Base-by-base conservation (phyloP, 2,888 invertebrate genomes). In the Drosophila rubida region DNA sequence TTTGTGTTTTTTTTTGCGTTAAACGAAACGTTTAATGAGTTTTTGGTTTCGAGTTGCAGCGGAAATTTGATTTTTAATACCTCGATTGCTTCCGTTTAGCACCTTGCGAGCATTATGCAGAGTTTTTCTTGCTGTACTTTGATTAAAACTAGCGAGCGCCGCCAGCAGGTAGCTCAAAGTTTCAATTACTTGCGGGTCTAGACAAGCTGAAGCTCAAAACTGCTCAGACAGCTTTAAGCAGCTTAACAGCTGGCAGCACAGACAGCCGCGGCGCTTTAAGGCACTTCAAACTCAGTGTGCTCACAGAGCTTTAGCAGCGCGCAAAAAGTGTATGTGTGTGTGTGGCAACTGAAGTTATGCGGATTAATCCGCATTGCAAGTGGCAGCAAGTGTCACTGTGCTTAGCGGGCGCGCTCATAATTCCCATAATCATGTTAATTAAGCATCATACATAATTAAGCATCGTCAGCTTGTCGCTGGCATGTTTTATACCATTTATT, bases 61-160 rank as follows among this genome's bases (percentile, higher is more conserved):
- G 80, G 71, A 76, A 64, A 65, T 76, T 67, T 25, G 39, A 68
- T 63, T 75, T 59, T 76, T 42, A 35, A 61, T 58, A 72, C 73
- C 60, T 67, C 61, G 79, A 76, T 77, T 57, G 55, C 68, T 77
- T 75, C 67, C 80, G 80, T 69, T 79, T 75, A 62, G 9, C 8
- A 13, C 0, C 16, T 39, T 14, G 19, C 13, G n/a, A 9, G 16
- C 14, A 9, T 39, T 19, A 27, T 9, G 35, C 23, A 22, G 23
- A 22, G n/a, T 48, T 41, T 48, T 41, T 48, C 16, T 27, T 30
- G 16, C 37, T 37, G 35, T 3, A 2, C 14, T 7, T n/a, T 13
- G n/a, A 13, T n/a, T 37, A 32, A 32, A 5, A n/a, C 32, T 32
- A n/a, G 11, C 23, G 11, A 30, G 11, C 9, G 30, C 5, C 8